Evolutionary conservation across 2,797 vertebrate genomes (phyloP), one percentile per base, ranked within the genome.

Genomic region (Eupleurogrammus muticus): DNA sequence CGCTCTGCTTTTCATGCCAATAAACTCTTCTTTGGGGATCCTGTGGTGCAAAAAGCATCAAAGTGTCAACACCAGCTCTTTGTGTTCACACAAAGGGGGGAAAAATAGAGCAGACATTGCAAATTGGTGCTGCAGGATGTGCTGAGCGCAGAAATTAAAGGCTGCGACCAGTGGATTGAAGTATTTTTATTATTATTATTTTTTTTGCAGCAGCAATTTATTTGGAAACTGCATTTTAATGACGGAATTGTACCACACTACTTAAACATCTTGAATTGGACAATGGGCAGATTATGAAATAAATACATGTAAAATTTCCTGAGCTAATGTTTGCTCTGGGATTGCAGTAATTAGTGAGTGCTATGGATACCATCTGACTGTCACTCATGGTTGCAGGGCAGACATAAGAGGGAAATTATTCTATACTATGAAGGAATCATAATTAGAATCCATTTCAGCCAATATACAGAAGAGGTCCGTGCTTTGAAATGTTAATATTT

Each of bases 271-370:
- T 54, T 17, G 59, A 72, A 71, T 65, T 48, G 52, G 47, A 58
- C 40, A 63, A 17, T 36, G 35, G 66, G 44, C 16, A 50, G n/a
- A 6, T 16, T 2, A 69, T 73, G 11, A 74, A 84, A 77, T 71
- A 52, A 73, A 38, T 67, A 40, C 16, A 55, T 17, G 38, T 73
- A 48, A 53, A 73, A 69, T 80, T 62, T 80, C 51, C 72, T 77
- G 61, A 75, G 62, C 61, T 77, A 36, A 61, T 76, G 62, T 87
- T 81, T 77, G 64, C 50, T 61, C 17, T 46, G 42, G 47, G 54
- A 71, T 62, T 40, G 42, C 49, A 40, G 53, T 67, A 56, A 76
- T 74, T 64, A 61, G 20, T 21, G 48, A 69, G 56, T 0, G 8
- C 47, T 28, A 69, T 48, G 64, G 66, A 75, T 65, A 58, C 52